These are phyloP conservation scores for Periophthalmodon schlosseri DNA, from an alignment of 2,113 vertebrate genomes.

Conservation along the genomic window DNA sequence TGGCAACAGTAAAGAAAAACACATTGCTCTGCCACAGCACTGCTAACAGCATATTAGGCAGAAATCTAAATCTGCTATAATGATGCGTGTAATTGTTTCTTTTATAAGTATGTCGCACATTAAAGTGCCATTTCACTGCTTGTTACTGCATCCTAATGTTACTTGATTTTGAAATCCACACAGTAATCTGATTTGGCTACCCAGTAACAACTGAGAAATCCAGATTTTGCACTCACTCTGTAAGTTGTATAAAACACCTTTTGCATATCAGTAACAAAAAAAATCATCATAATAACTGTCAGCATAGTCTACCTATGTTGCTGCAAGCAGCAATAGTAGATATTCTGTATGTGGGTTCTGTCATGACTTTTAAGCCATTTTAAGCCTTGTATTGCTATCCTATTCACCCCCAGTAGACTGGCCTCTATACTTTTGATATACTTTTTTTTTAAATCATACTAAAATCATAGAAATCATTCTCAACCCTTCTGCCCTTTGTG, in stretches of 20 bases:
- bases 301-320: too few species aligned
- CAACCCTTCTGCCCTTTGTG: too few species aligned
- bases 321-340: too few species aligned
- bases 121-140: conserved; percentile 5
- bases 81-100: conserved; percentile 11
- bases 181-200: not conserved
- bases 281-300: too few species aligned
- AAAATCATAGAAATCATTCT: too few species aligned
- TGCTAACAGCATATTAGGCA: conserved; percentile 2
- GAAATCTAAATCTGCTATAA: not conserved
- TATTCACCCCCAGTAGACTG: too few species aligned
- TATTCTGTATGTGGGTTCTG: too few species aligned
- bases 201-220: not conserved
- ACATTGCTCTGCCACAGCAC: conserved; percentile 10
- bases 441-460: too few species aligned
- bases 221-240: not conserved
- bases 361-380: too few species aligned
- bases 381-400: too few species aligned
- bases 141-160: not conserved
- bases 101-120: not conserved
- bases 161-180: not conserved
- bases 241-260: not conserved
- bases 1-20: conserved; percentile 10
- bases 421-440: too few species aligned
- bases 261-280: too few species aligned